Evolutionary conservation across 2,888 invertebrate species (phyloP).

Genomic region (Euclidia mi): DNA sequence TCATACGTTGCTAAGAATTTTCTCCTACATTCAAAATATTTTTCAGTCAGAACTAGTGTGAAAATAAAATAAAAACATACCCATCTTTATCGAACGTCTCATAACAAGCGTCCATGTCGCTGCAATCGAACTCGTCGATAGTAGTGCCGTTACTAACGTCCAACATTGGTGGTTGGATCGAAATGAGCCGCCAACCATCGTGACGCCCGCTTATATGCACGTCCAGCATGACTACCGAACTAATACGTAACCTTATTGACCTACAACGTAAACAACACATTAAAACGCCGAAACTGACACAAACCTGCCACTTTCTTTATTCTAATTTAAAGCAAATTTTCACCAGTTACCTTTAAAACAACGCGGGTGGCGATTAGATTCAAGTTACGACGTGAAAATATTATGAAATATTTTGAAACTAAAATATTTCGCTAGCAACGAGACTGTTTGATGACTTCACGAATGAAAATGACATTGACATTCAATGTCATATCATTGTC

Average conservation of each 20-base stretch:
- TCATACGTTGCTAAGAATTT: constrained; percentile 1
- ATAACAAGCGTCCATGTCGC: constrained; percentile 97
- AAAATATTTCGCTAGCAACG: constrained; percentile 9
- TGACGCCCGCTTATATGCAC: constrained; percentile 77
- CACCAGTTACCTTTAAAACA: constrained; percentile 14
- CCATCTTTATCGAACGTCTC: constrained; percentile 97
- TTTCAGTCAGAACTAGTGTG: constrained; percentile 26
- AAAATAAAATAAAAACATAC: constrained; percentile 86
- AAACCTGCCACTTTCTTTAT: constrained; percentile 9
- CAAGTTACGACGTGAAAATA: constrained; percentile 30
- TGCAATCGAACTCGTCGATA: constrained; percentile 88
- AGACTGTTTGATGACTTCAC: no score
- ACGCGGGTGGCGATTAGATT: constrained; percentile 5
- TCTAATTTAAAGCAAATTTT: neutral
- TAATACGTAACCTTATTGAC: constrained; percentile 64
- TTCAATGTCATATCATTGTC: no score
- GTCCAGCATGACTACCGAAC: constrained; percentile 78
- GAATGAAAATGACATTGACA: constrained; percentile 15
- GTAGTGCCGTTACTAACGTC: constrained; percentile 78
- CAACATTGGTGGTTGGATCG: constrained; percentile 85
- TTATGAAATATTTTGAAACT: constrained; percentile 39
- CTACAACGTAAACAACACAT: constrained; percentile 59
- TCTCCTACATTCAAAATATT: constrained; percentile 21
- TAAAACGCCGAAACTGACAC: constrained; percentile 30
- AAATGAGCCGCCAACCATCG: constrained; percentile 77